Conservation (phyloP, 2,888 invertebrate genomes). For the Therioaphis trifolii region DNA sequence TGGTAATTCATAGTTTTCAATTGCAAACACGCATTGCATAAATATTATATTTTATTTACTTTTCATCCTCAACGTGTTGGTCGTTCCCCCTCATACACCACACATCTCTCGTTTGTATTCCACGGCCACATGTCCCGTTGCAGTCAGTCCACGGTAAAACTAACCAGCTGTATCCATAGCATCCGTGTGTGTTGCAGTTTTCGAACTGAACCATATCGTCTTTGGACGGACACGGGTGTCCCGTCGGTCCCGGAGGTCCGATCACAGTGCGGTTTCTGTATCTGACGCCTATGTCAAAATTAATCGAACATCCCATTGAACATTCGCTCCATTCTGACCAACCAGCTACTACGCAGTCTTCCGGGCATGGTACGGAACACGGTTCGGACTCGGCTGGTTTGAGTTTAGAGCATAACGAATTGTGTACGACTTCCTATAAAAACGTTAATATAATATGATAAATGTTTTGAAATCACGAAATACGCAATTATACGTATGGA, state of each 20-base stretch:
- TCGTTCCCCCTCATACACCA: slow-evolving; percentile 75
- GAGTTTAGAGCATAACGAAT: slow-evolving; percentile 72
- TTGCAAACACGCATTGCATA: not conserved
- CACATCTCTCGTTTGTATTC: slow-evolving; percentile 69
- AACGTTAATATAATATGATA: not conserved
- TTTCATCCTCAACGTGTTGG: slow-evolving; percentile 71
- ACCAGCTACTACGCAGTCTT: slow-evolving; percentile 77
- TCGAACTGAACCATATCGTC: slow-evolving; percentile 73
- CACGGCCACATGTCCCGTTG: slow-evolving; percentile 69
- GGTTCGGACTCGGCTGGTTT: slow-evolving; percentile 71
- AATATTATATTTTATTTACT: slow-evolving; percentile 69
- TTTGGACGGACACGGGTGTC: slow-evolving; percentile 73
- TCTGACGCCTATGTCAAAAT: slow-evolving; percentile 66
- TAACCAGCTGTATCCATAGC: slow-evolving; percentile 75
- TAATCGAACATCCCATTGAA: slow-evolving; percentile 68
- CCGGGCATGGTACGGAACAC: slow-evolving; percentile 76
- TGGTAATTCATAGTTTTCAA: not conserved
- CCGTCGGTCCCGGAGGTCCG: slow-evolving; percentile 69
- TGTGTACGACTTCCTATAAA: slow-evolving; percentile 71
- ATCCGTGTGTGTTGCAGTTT: slow-evolving; percentile 73
- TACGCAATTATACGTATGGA: slow-evolving; percentile 65
- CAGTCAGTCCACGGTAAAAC: slow-evolving; percentile 75
- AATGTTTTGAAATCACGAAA: not conserved
- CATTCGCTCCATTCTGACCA: slow-evolving; percentile 75
- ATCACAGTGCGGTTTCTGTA: slow-evolving; percentile 68